Percentiles rank a stretch among this genome's conserved stretches.
Evolutionary conservation across 1,140 invertebrate genomes (phyloP).

Genomic region (Diabrotica undecimpunctata): DNA sequence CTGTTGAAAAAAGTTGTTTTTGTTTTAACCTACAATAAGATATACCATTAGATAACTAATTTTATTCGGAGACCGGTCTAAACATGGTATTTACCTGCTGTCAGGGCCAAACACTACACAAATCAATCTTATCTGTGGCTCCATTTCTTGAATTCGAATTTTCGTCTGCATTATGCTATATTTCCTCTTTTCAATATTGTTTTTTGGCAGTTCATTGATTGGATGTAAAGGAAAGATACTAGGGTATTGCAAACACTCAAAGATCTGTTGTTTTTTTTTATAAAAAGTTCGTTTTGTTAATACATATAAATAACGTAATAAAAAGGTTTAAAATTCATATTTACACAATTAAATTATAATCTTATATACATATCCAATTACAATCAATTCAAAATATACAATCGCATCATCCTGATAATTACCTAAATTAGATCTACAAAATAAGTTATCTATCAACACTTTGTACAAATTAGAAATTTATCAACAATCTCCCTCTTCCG

Average conservation of each 20-base stretch:
- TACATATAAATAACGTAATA: conserved; percentile 21
- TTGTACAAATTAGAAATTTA: conserved; percentile 12
- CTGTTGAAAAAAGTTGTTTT: no score
- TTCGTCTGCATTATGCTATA: no score
- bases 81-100: no score
- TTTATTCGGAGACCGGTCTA: no score
- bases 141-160: no score
- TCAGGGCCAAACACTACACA: no score
- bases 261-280: background rate
- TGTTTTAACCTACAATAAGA: no score
- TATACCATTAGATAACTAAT: no score
- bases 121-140: no score
- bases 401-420: background rate
- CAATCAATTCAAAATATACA: background rate
- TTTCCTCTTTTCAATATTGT: no score
- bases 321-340: conserved; percentile 13
- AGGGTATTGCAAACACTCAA: background rate
- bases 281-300: conserved; percentile 2
- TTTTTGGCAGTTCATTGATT: no score
- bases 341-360: conserved; percentile 13
- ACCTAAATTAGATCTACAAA: background rate
- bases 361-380: conserved; percentile 13
- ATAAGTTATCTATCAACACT: conserved; percentile 15
- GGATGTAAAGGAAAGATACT: background rate
- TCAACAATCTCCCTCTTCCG: conserved; percentile 11